These are phyloP conservation scores for Helostoma temminkii DNA, from an alignment of 2,797 vertebrate genomes.

Conservation along the genomic window DNA sequence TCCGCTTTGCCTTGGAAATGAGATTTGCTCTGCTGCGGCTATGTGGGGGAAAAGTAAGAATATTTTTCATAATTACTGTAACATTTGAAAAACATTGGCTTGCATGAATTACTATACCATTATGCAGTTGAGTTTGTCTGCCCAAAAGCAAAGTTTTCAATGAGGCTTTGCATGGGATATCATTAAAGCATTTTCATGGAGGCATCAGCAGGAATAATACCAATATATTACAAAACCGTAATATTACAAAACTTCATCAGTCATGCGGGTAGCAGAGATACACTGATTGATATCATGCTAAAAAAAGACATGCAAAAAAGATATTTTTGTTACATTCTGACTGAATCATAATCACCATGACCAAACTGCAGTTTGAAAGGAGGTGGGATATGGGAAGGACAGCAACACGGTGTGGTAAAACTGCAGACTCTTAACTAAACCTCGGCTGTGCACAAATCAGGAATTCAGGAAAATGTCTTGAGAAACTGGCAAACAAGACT, in stretches of 20 bases:
- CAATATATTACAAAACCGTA: conserved; percentile 73
- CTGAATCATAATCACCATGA: conserved; percentile 13
- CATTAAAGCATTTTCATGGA: conserved; percentile 79
- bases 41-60: conserved; percentile 78
- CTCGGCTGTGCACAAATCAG: conserved; percentile 12
- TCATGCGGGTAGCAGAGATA: conserved; percentile 33
- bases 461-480: conserved; percentile 21
- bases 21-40: conserved; percentile 81
- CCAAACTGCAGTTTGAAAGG: conserved; percentile 22
- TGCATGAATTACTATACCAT: conserved; percentile 83
- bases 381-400: conserved; percentile 7
- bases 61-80: conserved; percentile 87
- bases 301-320: conserved; percentile 8
- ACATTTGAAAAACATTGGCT: conserved; percentile 86
- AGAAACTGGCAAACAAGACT: conserved; percentile 28
- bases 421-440: conserved; percentile 31
- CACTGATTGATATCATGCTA: conserved; percentile 16
- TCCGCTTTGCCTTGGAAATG: conserved; percentile 85
- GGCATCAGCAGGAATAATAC: conserved; percentile 66
- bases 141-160: conserved; percentile 82
- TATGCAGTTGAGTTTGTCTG: conserved; percentile 79
- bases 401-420: conserved; percentile 10
- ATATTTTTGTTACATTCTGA: conserved; percentile 21
- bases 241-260: conserved; percentile 46
- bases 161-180: conserved; percentile 78